phyloP scores from a whole-genome alignment of 1,140 invertebrate genomes.

The Globodera rostochiensis region DNA sequence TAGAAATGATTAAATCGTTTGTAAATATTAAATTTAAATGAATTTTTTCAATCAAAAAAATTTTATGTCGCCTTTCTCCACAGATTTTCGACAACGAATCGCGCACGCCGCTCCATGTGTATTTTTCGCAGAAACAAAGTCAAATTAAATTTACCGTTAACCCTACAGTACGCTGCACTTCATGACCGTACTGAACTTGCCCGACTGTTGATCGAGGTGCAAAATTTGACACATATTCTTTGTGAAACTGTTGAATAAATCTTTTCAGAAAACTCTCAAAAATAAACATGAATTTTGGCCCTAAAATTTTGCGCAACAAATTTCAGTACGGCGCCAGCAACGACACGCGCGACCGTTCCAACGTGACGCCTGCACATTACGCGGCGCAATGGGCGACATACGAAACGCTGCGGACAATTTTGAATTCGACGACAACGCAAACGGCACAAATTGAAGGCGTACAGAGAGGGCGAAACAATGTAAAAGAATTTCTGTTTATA shows the following conservation, averaged over 20 bases:
- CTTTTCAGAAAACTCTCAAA: no score
- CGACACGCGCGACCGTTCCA: constrained; percentile 34
- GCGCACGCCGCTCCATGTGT: constrained; percentile 46
- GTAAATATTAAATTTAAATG: no score
- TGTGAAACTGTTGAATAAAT: no score
- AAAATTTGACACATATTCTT: no score
- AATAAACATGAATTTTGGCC: no score
- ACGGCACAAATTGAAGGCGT: constrained; percentile 21
- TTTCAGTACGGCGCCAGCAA: constrained; percentile 37
- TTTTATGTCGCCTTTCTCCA: not conserved
- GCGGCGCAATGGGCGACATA: constrained; percentile 42
- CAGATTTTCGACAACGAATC: constrained; percentile 45
- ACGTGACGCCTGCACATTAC: constrained; percentile 53
- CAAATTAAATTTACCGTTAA: not conserved
- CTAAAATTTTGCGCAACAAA: not conserved
- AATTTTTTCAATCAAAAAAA: no score
- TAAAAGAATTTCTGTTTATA: not conserved
- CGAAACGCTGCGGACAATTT: constrained; percentile 30
- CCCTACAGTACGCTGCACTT: constrained; percentile 38
- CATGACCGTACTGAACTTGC: constrained; percentile 33
- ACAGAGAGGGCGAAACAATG: not conserved
- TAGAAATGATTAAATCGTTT: no score
- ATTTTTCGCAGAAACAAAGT: not conserved
- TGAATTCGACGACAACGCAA: constrained; percentile 22
- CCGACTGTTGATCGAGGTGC: constrained; percentile 31